Percentiles rank a stretch among this genome's conserved stretches.
Conservation (phyloP, 2,113 vertebrate genomes). For the Uropsilus gracilis region DNA sequence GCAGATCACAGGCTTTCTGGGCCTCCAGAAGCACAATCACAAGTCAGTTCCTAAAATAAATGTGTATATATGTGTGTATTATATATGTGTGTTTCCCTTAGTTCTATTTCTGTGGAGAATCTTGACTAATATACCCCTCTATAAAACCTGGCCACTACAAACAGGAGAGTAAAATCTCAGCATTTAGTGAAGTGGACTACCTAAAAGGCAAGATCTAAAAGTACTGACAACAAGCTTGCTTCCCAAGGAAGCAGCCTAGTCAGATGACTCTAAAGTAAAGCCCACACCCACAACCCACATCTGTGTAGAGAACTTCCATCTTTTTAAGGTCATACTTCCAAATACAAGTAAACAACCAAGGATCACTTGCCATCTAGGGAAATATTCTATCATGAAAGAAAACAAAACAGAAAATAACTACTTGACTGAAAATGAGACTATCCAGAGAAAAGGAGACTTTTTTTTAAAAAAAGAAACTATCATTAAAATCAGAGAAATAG, state of each 20-base stretch:
- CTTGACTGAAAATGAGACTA: constrained; percentile 13
- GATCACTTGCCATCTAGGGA: neutral
- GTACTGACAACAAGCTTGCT: neutral
- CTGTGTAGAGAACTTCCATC: neutral
- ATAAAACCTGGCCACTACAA: neutral
- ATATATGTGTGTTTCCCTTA: neutral
- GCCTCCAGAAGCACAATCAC: neutral
- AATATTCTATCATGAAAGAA: constrained; percentile 6
- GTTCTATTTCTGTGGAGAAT: neutral
- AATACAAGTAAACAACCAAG: neutral
- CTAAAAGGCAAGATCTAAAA: constrained; percentile 7
- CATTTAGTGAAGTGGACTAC: neutral
- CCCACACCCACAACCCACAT: neutral
- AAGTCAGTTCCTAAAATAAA: neutral
- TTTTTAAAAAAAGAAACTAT: neutral
- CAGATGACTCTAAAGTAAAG: constrained; percentile 8
- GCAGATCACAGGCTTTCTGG: neutral
- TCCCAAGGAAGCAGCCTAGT: neutral
- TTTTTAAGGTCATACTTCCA: constrained; percentile 2
- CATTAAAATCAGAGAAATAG: neutral
- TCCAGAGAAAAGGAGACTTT: neutral
- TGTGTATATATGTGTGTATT: neutral
- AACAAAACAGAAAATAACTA: neutral
- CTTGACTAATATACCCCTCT: neutral
- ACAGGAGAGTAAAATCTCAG: neutral